phyloP scores from a whole-genome alignment of 2,888 invertebrate species.

The Aethes cnicana region DNA sequence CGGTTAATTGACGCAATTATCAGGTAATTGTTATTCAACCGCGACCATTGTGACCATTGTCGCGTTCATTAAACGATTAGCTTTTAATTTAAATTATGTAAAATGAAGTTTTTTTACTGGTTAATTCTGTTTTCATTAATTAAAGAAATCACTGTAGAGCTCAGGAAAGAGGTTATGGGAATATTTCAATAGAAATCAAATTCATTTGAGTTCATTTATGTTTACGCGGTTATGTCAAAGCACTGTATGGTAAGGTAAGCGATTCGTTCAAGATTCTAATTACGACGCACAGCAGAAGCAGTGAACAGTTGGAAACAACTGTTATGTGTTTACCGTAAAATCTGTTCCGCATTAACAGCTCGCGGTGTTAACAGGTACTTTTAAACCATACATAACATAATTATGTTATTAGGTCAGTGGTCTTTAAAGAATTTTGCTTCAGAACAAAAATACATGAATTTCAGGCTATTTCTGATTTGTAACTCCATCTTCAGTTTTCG shows the following conservation, averaged over 20 bases:
- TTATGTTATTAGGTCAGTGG: too few species aligned
- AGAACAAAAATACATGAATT: too few species aligned
- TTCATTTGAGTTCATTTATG: conserved; percentile 55
- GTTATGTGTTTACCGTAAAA: conserved; percentile 56
- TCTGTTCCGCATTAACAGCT: conserved; percentile 60
- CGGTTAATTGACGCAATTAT: conserved; percentile 52
- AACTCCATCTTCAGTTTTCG: too few species aligned
- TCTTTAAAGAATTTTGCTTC: too few species aligned
- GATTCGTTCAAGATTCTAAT: conserved; percentile 73
- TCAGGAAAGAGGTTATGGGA: too few species aligned
- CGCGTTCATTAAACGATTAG: conserved; percentile 1
- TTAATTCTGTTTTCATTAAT: too few species aligned
- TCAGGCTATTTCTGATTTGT: too few species aligned
- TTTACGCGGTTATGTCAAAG: conserved; percentile 57
- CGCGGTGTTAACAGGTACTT: conserved; percentile 53
- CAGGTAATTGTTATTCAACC: conserved; percentile 48
- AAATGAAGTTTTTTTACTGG: too few species aligned
- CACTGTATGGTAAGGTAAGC: conserved; percentile 71
- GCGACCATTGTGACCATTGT: conserved; percentile 36
- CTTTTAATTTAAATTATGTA: conserved; percentile 9
- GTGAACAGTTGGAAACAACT: conserved; percentile 46
- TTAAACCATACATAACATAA: too few species aligned
- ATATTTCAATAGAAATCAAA: conserved; percentile 49
- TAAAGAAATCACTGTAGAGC: too few species aligned
- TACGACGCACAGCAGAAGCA: conserved; percentile 55